Evolutionary conservation across 2,888 invertebrate genomes (phyloP).

Genomic region (Pimpla rufipes): DNA sequence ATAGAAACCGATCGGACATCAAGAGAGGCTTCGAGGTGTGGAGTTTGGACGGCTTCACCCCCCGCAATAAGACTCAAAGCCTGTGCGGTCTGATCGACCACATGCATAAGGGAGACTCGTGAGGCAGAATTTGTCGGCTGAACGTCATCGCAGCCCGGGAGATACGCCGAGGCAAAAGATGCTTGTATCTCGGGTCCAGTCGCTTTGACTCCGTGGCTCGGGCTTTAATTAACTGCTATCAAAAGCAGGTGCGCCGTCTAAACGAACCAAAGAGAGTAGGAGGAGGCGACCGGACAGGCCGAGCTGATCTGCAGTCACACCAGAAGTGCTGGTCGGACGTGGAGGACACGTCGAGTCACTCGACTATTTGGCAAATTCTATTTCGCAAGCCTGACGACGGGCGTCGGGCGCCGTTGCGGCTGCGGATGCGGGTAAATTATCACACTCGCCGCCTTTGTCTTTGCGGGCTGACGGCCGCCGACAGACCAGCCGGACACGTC

Average conservation of each 20-base stretch:
- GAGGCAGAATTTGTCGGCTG: background rate
- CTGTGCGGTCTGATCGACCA: background rate
- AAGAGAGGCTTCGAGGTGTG: background rate
- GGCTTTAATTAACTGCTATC: slow-evolving; percentile 79
- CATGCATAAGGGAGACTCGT: background rate
- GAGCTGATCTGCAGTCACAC: slow-evolving; percentile 17
- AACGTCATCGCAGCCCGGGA: background rate
- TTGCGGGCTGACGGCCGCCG: background rate
- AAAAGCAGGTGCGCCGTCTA: slow-evolving; percentile 73
- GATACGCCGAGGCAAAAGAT: slow-evolving; percentile 43
- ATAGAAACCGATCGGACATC: too few relatives aligned
- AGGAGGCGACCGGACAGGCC: background rate
- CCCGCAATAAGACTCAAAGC: background rate
- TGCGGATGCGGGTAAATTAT: slow-evolving; percentile 45
- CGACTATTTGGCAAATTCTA: background rate
- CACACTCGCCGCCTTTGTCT: slow-evolving; percentile 57
- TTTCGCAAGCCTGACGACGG: background rate
- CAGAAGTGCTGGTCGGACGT: slow-evolving; percentile 1
- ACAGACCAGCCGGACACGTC: background rate
- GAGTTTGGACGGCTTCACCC: background rate
- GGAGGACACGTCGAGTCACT: background rate
- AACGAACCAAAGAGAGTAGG: slow-evolving; percentile 63
- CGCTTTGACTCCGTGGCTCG: slow-evolving; percentile 67
- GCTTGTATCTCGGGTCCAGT: slow-evolving; percentile 24
- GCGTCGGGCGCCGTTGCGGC: background rate